Evolutionary conservation across 2,888 invertebrate species (phyloP), one percentile per base, ranked within the genome.

Genomic region (Acronicta psi): DNA sequence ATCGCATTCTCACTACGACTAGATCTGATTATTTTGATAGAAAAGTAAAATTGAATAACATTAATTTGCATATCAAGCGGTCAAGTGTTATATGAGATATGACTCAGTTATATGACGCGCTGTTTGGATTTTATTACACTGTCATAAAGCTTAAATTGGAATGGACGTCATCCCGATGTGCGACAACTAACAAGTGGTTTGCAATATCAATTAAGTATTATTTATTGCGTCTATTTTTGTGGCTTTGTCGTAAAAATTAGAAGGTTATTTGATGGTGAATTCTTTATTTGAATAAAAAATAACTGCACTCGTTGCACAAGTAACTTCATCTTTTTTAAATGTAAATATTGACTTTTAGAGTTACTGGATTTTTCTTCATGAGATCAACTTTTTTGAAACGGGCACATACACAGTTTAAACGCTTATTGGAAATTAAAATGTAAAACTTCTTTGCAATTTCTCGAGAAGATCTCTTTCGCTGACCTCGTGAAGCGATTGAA

Each of bases 161-260:
- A 23, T 36, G 23, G 46, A 16, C 14, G 13, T 31, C 56, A 41
- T 29, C 17, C 14, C 18, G n/a, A 40, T 18, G n/a, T 20, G 20
- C 14, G 29, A 23, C 36, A 37, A 16, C n/a, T 41, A 64, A 45
- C 44, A 55, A 54, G 44, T 41, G 44, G 44, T 54, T 44, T 44
- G n/a, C 25, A 43, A 13, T 17, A 6, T 31, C 17, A 16, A 42
- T 20, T 9, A n/a, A 46, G 34, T 34, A 34, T 34, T 34, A 34
- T 34, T 13, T 34, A n/a, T 34, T 34, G 7, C 1, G 34, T n/a
- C n/a, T 34, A 6, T 34, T 34, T 29, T 31, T 13, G 13, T 13
- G 0, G 13, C 34, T n/a, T n/a, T n/a, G 34, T 34, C 4, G 34
- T 34, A 6, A n/a, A 34, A 34, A 34, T n/a, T 34, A 34, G 6